A percentile compares a stretch with the other conserved stretches of the same genome.
phyloP scores from a whole-genome alignment of 2,797 vertebrate genomes.

The Enteromius anoplus region DNA sequence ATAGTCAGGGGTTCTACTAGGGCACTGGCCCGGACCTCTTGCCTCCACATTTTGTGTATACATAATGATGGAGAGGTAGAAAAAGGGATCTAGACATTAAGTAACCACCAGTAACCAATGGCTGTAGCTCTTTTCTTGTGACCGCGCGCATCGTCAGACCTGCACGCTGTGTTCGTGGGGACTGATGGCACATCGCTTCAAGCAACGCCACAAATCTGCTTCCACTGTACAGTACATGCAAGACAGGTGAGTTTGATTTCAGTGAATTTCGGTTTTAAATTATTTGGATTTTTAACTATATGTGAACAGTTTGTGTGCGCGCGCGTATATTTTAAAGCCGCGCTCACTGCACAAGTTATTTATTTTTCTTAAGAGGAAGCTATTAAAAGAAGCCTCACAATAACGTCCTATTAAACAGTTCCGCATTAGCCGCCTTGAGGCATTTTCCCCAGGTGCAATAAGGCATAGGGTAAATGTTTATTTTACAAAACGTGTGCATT shows the following conservation, averaged over 20 bases:
- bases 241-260: slow-evolving; percentile 25
- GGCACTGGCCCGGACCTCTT: not conserved
- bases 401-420: not conserved
- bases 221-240: not conserved
- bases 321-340: not conserved
- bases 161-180: not conserved
- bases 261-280: not conserved
- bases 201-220: slow-evolving; percentile 17
- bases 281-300: not conserved
- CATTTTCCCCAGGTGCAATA: not conserved
- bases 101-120: slow-evolving; percentile 33
- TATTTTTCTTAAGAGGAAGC: not conserved
- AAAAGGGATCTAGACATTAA: not conserved
- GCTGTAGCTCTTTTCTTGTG: slow-evolving; percentile 1
- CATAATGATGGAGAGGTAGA: slow-evolving; percentile 17
- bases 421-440: not conserved
- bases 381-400: not conserved
- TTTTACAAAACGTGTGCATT: not conserved
- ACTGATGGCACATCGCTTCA: slow-evolving; percentile 7
- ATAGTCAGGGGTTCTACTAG: not conserved
- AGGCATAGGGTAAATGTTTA: not conserved
- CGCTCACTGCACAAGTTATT: not conserved
- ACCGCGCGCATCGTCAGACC: slow-evolving; percentile 32
- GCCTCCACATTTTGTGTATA: not conserved
- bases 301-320: not conserved